Base-by-base conservation (phyloP, 2,113 vertebrate species). In the Vulpes ferrilata region DNA sequence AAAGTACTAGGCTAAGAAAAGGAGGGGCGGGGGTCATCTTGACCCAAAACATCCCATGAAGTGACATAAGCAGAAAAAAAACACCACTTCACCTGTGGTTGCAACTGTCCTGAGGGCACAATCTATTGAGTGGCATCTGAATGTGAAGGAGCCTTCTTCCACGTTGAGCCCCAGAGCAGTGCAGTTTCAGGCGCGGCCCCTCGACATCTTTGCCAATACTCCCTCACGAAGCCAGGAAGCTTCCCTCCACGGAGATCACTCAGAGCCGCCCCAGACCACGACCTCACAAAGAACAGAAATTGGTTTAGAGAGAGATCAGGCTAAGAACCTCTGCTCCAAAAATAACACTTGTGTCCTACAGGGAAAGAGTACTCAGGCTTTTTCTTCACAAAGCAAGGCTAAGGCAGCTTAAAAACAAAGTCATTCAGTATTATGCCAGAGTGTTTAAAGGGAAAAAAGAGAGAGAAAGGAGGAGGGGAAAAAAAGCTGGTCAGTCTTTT, bases 261-360 rank as follows among this genome's bases (percentile, higher is more conserved):
- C 71, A 11, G 25, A 38, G 90, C 95, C 81, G 65, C 97, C 95
- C 92, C 16, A 87, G 69, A 55, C 86, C 90, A 94, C 55, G 86
- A 82, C 94, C 81, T 97, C 93, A 96, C 88, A 96, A 60, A 69
- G 78, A 85, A 87, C 84, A 95, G 89, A 97, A 95, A 98, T 98
- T 67, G 62, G 97, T 98, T 98, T 98, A 98, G 78, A 62, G 20
- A 90, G 90, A 96, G 95, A 95, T 98, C 96, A 97, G 90, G 95
- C 84, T 98, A 97, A 98, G 97, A 95, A 86, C 93, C 94, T 95
- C 71, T 71, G 53, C 30, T 98, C 98, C 98, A 98, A 98, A 98
- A 99, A 98, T 98, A 98, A 98, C 51, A 87, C 95, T 48, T 48
- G 95, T 88, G 67, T 57, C 82, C 96, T 59, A 79, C 83, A 76